Conservation (phyloP, 2,888 invertebrate species). For the Catocala sponsa region DNA sequence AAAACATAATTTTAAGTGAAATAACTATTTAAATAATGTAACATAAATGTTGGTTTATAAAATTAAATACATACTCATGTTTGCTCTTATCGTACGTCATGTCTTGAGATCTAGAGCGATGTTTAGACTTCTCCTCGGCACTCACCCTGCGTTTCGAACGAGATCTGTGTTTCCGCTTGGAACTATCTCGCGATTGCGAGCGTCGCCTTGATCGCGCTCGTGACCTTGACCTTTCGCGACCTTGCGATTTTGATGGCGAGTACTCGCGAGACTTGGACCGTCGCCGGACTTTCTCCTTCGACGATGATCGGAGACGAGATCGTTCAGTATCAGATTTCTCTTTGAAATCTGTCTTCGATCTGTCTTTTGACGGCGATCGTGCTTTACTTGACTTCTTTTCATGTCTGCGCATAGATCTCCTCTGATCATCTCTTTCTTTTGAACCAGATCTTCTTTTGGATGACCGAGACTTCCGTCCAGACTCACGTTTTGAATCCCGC, state of each 20-base stretch:
- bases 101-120: conserved; percentile 80
- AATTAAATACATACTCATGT: conserved; percentile 71
- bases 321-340: conserved; percentile 70
- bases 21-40: neutral
- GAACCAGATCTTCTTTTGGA: conserved; percentile 70
- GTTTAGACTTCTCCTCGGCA: conserved; percentile 67
- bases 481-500: conserved; percentile 72
- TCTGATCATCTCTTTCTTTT: conserved; percentile 62
- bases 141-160: conserved; percentile 61
- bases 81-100: conserved; percentile 69
- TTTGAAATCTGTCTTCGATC: conserved; percentile 61
- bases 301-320: conserved; percentile 67
- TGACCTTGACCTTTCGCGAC: conserved; percentile 59
- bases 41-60: neutral
- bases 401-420: conserved; percentile 67
- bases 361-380: conserved; percentile 68
- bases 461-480: conserved; percentile 71
- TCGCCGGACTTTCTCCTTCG: conserved; percentile 66
- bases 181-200: conserved; percentile 54
- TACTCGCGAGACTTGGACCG: conserved; percentile 64
- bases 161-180: conserved; percentile 50
- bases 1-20: conserved; percentile 22
- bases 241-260: conserved; percentile 68
- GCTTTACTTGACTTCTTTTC: conserved; percentile 64
- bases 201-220: conserved; percentile 56